Base-by-base conservation (phyloP, 2,888 invertebrate genomes). In the Cryptus armator region DNA sequence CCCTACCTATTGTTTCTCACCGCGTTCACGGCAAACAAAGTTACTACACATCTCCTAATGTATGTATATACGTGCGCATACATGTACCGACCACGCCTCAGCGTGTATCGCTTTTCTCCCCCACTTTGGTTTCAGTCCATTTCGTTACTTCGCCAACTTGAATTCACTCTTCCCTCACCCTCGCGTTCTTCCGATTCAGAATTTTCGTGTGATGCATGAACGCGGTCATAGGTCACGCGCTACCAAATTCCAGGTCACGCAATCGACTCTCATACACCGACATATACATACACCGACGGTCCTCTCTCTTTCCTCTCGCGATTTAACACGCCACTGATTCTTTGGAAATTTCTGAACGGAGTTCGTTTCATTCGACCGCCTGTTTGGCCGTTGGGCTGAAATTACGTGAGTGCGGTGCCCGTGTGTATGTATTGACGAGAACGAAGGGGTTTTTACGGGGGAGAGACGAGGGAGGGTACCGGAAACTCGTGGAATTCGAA, bases 291-390 rank as follows among this genome's bases (percentile, higher is more conserved):
- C 37, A 37, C 7, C 37, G 37, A 37, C 37, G 37, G 6, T 6
- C 37, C 37, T 37, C 37, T 37, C 37, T 37, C 9, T 37, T 37
- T 29, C 43, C 44, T 19, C 44, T 6, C 10, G 62, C 43, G 51
- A 79, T 71, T 79, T 71, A 79, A 71, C 70, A 32, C 59, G 62
- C 51, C 62, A 64, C 56, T 70, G 62, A 48, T 78, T 59, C 78
- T 70, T 78, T 48, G 70, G 59, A 62, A 78, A 78, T 78, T 62
- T 78, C 56, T 12, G 37, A 43, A 43, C 53, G 53, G 56, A 37
- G 24, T n/a, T 59, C 59, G 46, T 48, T 68, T 74, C 62, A 62
- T 46, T 59, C n/a, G 59, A 24, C n/a, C 44, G 53, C 53, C 53
- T 14, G n/a, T 46, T 46, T 32, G 46, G 19, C 46, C 74, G 48